A percentile compares a stretch with the other conserved stretches of the same genome.
These are phyloP conservation scores for Cactoblastis cactorum DNA, from an alignment of 2,888 invertebrate species.

Conservation along the genomic window DNA sequence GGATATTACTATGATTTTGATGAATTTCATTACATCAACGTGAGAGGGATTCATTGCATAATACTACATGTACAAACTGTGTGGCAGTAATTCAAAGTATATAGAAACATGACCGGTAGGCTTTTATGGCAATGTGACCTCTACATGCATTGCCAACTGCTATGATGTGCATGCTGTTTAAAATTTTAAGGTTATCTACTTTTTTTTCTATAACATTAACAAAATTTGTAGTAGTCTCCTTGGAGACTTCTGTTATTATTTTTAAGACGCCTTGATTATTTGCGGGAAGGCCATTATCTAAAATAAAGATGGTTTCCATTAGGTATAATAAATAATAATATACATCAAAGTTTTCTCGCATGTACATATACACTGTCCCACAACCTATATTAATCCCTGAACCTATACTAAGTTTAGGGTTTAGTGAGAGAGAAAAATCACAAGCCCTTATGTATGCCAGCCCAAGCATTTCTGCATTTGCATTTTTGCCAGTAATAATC, in stretches of 20 bases:
- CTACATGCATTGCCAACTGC: slow-evolving; percentile 13
- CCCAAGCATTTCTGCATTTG: no score
- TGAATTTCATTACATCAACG: not conserved
- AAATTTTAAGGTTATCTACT: not conserved
- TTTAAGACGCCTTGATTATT: not conserved
- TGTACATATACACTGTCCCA: no score
- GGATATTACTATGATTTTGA: not conserved
- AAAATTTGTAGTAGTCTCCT: not conserved
- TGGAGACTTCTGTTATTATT: not conserved
- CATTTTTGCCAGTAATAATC: no score
- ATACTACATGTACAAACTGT: not conserved
- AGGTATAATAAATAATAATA: no score
- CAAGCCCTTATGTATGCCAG: no score
- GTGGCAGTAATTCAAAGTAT: not conserved
- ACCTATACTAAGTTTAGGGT: no score
- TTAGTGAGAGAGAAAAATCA: no score
- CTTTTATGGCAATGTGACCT: slow-evolving; percentile 20
- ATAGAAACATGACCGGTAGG: not conserved
- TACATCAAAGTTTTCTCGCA: no score
- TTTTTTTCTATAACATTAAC: not conserved
- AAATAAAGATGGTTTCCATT: no score
- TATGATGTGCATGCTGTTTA: slow-evolving; percentile 14
- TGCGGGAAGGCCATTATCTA: no score
- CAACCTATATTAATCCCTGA: no score
- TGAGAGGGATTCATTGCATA: not conserved